Evolutionary conservation across 2,888 invertebrate species (phyloP).

Genomic region (Incurvaria masculella): DNA sequence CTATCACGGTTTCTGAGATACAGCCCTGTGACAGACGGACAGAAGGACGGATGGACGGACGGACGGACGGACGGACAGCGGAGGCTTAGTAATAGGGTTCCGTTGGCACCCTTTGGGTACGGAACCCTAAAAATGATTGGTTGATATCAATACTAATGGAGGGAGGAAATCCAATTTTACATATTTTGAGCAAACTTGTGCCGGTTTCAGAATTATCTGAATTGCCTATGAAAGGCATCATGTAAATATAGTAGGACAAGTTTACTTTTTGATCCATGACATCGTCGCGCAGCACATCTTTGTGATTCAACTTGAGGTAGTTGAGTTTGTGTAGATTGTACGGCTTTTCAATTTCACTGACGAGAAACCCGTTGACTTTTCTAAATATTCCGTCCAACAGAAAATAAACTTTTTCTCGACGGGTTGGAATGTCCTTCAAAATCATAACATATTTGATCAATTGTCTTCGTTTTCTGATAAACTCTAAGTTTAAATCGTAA

Average conservation of each 20-base stretch:
- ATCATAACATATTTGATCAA: slow-evolving; percentile 21
- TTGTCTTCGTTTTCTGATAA: slow-evolving; percentile 20
- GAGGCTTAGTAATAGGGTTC: no score
- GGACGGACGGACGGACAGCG: no score
- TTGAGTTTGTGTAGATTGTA: slow-evolving; percentile 22
- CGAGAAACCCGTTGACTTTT: slow-evolving; percentile 20
- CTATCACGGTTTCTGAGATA: no score
- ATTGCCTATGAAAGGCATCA: no score
- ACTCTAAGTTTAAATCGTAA: slow-evolving; percentile 21
- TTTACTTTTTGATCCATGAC: slow-evolving; percentile 18
- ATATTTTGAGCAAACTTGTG: slow-evolving; percentile 18
- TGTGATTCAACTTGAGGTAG: slow-evolving; percentile 22
- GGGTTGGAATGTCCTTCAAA: slow-evolving; percentile 20
- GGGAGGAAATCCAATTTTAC: slow-evolving; percentile 21
- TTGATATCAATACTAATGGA: slow-evolving; percentile 19
- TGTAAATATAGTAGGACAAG: slow-evolving; percentile 20
- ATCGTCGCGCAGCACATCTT: slow-evolving; percentile 18
- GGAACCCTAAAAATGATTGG: slow-evolving; percentile 23
- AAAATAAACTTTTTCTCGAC: slow-evolving; percentile 20
- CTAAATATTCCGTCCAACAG: slow-evolving; percentile 23
- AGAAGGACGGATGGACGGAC: no score
- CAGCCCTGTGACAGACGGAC: no score
- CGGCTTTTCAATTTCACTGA: slow-evolving; percentile 22
- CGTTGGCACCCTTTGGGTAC: no score
- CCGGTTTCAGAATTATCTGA: no score